Evolutionary conservation across 1,140 invertebrate species (phyloP), one percentile per base, ranked within the genome.

Genomic region (Papilio glaucus): DNA sequence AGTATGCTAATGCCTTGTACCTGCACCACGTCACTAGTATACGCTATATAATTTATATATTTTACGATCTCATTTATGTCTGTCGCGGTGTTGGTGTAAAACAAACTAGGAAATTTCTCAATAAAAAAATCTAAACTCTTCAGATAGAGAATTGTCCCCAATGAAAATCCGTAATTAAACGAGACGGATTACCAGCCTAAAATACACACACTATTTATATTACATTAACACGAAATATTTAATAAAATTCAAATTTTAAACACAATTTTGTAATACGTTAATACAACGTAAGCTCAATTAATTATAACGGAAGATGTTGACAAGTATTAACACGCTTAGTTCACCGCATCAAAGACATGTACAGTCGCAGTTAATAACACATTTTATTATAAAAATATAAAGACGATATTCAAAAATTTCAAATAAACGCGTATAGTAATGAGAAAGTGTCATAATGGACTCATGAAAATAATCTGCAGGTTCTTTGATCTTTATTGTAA

Each of bases 11-110:
- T 63, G 49, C 65, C 61, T 71, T 57, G 65, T 57, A 79, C 73
- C 78, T 81, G 81, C 74, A 73, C 74, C 78, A 77, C 77, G 78
- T 80, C 60, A 42, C 33, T 21, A 60, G 49, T 41, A 29, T 15
- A 57, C 45, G 26, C 33, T 33, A 21, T 29, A 42, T 21, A 42
- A 29, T 41, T 33, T 4, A 53, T 53, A 21, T 21, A 49, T 49
- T 49, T 18, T 15, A 45, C n/a, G 8, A 49, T 21, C 45, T 21
- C 9, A 49, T 21, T n/a, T n/a, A n/a, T n/a, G n/a, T n/a, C n/a
- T n/a, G n/a, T n/a, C n/a, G n/a, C n/a, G 9, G 21, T 49, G 15
- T 15, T 45, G 15, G 15, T 13, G 2, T 18, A 10, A 18, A 49
- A 49, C 45, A 21, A 9, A n/a, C n/a, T n/a, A n/a, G n/a, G 18